Base-by-base conservation (phyloP, 2,113 vertebrate genomes). In the Prolemur simus region DNA sequence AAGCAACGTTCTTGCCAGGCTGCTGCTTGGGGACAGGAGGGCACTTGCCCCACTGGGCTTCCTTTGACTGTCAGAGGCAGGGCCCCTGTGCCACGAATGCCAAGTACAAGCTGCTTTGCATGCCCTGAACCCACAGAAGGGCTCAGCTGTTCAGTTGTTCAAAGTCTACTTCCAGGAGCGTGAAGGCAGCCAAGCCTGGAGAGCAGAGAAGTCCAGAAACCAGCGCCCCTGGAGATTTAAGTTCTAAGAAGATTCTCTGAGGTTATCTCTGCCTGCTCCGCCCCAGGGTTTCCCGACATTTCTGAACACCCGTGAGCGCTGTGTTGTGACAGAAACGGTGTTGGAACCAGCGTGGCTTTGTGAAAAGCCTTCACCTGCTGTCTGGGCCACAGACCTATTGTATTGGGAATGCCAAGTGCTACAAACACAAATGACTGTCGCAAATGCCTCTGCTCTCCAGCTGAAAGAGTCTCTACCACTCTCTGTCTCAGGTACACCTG, bases 401-500 rank as follows among this genome's bases (percentile, higher is more conserved):
- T 23, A 9, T 52, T 8, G 20, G 10, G 37, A 8, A 13, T 34
- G 23, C 37, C 14, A 34, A 87, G 42, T 5, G 1, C 37, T 18
- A 6, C 32, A 42, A 17, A 37, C 56, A 49, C 27, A 87, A 77
- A 14, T 29, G 47, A 63, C 66, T 0, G 0, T 6, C 4, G 5
- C 60, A 39, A 45, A 29, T 3, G 2, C 14, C 2, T 27, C 20
- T 29, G 23, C 49, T 49, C 17, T 25, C 25, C 12, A 3, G 17
- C 2, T 12, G 39, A 34, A 27, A 5, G 8, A 1, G 21, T 14
- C 7, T 29, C 68, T 20, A 7, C 0, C 0, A 8, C 39, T n/a
- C 34, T 58, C 32, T n/a, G 25, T 29, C 47, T 69, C 14, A 5
- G 0, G 15, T 4, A n/a, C 23, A 21, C 34, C 27, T 42, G 12